Base-by-base conservation (phyloP, 2,113 vertebrate genomes). In the Corydoras maculifer region DNA sequence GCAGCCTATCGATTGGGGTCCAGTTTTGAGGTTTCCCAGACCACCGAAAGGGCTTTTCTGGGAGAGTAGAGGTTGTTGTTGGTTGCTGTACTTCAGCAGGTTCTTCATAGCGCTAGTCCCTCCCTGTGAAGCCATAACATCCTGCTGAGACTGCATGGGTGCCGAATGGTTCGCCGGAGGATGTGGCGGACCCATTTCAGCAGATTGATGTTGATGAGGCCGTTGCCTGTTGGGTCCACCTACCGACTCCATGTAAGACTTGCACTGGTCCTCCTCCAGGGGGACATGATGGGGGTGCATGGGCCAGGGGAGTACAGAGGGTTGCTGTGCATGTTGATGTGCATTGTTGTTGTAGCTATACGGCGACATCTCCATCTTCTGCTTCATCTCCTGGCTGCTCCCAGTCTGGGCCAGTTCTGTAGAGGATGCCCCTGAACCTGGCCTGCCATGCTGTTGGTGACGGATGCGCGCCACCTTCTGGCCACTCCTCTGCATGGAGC, bases 381-480 rank as follows among this genome's bases (percentile, higher is more conserved):
- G 90, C 82, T 94, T 97, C 68, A 89, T 87, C 66, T 95, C 96
- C 1, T 90, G 82, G 73, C 64, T 82, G 0, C 71, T 2, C 25
- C 58, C 76, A 49, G 70, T 84, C 69, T 85, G 89, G 30, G 81
- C 83, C 54, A 89, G 61, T 29, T 90, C 88, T 30, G 68, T 73
- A 5, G 84, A 71, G 50, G 87, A 53, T n/a, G 80, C 80, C 64
- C 95, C 94, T 0, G 90, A 81, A 32, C 82, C 83, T 50, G 88
- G 82, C 68, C 86, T 79, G 43, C 82, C 82, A 81, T 95, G 95
- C 86, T 97, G 96, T 88, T 99, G 95, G 81, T 99, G 95, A 75
- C 94, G 92, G 83, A 99, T 94, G 13, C 93, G 89, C 5, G 96
- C 95, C 81, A 98, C 94, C 75, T 96, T 98, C 84, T 98, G 96